phyloP scores from a whole-genome alignment of 2,113 vertebrate genomes.

The Donacobius atricapilla region DNA sequence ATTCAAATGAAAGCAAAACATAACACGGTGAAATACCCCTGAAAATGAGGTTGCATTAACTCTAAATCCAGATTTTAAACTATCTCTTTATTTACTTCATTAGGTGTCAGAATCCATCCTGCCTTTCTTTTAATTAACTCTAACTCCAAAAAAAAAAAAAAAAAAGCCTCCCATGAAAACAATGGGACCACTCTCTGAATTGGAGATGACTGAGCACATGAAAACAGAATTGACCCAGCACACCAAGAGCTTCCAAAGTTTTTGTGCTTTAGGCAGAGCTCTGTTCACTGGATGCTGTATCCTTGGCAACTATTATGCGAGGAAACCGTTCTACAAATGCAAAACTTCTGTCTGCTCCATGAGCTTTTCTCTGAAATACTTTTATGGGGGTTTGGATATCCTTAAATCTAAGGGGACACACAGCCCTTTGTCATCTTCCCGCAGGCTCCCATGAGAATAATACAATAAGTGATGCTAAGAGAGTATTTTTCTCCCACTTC shows the following conservation, averaged over 20 bases:
- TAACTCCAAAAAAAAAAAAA: neutral
- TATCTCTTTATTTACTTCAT: neutral
- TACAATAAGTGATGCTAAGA: neutral
- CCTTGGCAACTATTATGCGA: slow-evolving; percentile 60
- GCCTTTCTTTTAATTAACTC: slow-evolving; percentile 46
- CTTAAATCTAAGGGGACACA: slow-evolving; percentile 19
- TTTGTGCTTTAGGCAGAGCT: slow-evolving; percentile 53
- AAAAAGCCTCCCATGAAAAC: slow-evolving; percentile 31
- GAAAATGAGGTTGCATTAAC: neutral
- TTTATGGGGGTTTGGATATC: slow-evolving; percentile 18
- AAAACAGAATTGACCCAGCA: slow-evolving; percentile 53
- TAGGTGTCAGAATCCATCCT: neutral
- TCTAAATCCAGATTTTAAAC: neutral
- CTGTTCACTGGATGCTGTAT: slow-evolving; percentile 57
- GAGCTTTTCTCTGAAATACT: slow-evolving; percentile 45
- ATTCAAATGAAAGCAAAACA: neutral
- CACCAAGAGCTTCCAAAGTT: slow-evolving; percentile 46
- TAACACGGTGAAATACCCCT: neutral
- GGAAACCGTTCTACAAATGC: slow-evolving; percentile 40
- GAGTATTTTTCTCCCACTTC: slow-evolving; percentile 19
- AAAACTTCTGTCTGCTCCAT: slow-evolving; percentile 52
- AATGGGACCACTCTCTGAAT: slow-evolving; percentile 51
- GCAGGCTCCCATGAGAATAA: neutral
- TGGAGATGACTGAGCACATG: slow-evolving; percentile 13
- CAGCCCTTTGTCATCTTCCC: slow-evolving; percentile 29